Base-by-base conservation (phyloP, 2,888 invertebrate genomes). In the Chymomyza fuscimana region DNA sequence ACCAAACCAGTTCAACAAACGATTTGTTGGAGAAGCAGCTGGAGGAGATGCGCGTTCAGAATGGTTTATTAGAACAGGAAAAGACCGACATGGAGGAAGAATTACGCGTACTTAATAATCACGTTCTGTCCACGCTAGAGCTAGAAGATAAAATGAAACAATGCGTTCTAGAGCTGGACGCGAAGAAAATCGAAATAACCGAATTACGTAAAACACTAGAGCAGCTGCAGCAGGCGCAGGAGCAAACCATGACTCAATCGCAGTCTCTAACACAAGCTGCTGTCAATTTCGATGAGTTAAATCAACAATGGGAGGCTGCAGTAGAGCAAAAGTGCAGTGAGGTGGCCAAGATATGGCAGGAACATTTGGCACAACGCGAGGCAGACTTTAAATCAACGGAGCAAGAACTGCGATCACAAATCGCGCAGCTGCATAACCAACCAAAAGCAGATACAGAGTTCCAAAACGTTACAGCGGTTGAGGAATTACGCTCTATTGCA, bases 321-420 rank as follows among this genome's bases (percentile, higher is more conserved):
- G 93, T 95, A 36, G 95, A 95, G 85, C 94, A 95, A 89, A 93
- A 94, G 78, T 95, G 95, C 65, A 93, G 93, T 80, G 95, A 95
- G 92, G 94, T 95, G 70, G 95, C 95, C 10, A 94, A 94, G 90
- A 92, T 95, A 83, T 95, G 95, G 95, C 95, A 95, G 84, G 93
- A 94, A 76, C 95, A 95, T 90, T 89, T 95, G 69, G 92, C 93
- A n/a, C 93, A 93, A 79, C 93, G 94, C 56, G 95, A 95, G 92
- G 92, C 91, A 10, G 95, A 94, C 80, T 95, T 94, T 83, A 92
- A 93, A 72, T 92, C 92, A 76, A 87, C 90, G 5, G 94, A 94
- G 90, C 89, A 91, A 65, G 92, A 81, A 4, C 65, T 80, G 29
- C 73, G 83, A 9, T 59, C 73, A 2, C 76, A 77, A 59, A 67